Base-by-base conservation (phyloP, 1,140 invertebrate genomes). In the Euura saliciscinereae region DNA sequence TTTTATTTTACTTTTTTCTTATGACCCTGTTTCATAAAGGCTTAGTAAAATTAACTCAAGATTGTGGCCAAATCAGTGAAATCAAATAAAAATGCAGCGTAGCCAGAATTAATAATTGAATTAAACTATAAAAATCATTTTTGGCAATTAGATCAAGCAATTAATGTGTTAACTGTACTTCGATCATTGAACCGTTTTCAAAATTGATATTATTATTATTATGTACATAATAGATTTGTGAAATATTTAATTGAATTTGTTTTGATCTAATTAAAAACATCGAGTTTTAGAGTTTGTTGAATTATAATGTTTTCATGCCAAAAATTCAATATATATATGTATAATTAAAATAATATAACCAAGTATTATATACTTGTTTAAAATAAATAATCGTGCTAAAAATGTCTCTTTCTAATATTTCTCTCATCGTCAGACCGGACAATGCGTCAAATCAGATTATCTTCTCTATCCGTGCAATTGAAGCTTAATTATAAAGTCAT, bases 21-120 rank as follows among this genome's bases (percentile, higher is more conserved):
- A 84, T 85, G 83, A 86, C 85, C 85, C 85, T 86, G 85, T 87
- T 86, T 86, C 79, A 76, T 86, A 80, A 87, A 86, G 85, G 85
- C 86, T 87, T 87, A 78, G 79, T 84, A 87, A 28, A 86, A 80
- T 75, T 83, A 85, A 86, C 76, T 85, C 80, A 77, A 11, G 10
- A 75, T 82, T 80, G 81, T 79, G 81, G 80, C 81, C 80, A 77
- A 83, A 65, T 28, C 28, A 28, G 28, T 28, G 66, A 6, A 59
- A 59, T 28, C 28, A 28, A 59, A 6, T 11, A 59, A 59, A 59
- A 6, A 59, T 59, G 13, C 3, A 59, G 46, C 7, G 46, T 3
- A 59, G 51, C 51, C 13, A 59, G 4, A 59, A 11, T 59, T 59
- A 28, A 28, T 28, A 28, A 28, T 28, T 28, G 28, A 28, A 28